These are phyloP conservation scores for Sebastes iracundus DNA, from an alignment of 2,797 vertebrate genomes.

Conservation along the genomic window DNA sequence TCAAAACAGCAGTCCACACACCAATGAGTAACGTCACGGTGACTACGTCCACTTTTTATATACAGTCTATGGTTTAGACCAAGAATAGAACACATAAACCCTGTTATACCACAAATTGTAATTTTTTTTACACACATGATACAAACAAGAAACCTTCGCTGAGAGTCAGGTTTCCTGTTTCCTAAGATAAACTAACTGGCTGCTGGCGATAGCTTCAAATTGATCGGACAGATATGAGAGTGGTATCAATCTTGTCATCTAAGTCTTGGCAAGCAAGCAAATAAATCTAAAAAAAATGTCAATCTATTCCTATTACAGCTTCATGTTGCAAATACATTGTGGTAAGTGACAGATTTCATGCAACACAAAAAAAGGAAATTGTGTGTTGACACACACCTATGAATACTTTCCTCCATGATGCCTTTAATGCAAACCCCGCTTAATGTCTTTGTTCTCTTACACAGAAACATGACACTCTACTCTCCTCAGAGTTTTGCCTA, in stretches of 20 bases:
- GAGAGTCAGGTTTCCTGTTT: background rate
- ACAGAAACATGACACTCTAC: background rate
- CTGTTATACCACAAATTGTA: background rate
- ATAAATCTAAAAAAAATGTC: background rate
- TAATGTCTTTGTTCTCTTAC: background rate
- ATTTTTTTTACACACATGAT: background rate
- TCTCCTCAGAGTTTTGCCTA: constrained; percentile 44
- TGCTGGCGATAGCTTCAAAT: background rate
- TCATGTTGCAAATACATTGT: background rate
- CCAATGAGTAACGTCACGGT: too few species aligned
- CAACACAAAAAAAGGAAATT: background rate
- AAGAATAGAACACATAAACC: background rate
- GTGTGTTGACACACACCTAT: background rate
- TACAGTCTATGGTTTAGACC: background rate
- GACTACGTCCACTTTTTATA: too few species aligned
- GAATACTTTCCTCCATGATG: background rate
- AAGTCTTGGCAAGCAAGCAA: background rate
- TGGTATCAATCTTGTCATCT: background rate
- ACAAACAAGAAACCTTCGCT: background rate
- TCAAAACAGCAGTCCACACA: too few species aligned
- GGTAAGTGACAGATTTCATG: background rate
- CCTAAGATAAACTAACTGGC: background rate
- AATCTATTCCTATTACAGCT: background rate
- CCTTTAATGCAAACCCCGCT: background rate
- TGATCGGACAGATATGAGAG: background rate